These are phyloP conservation scores for Parus major DNA, from an alignment of 2,113 vertebrate genomes.

Conservation along the genomic window DNA sequence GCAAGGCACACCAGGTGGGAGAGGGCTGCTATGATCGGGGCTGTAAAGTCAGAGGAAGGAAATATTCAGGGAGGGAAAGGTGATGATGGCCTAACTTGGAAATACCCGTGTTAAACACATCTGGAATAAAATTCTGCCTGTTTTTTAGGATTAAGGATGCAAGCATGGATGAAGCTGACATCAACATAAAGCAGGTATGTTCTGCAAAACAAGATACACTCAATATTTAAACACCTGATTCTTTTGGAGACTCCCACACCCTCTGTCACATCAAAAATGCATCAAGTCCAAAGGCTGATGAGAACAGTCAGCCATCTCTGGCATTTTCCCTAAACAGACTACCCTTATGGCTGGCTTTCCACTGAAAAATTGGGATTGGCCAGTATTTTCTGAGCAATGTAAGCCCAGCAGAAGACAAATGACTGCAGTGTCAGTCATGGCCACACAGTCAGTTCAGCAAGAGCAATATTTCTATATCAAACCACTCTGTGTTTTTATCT, in stretches of 20 bases:
- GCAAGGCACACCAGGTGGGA: neutral
- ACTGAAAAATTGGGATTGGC: neutral
- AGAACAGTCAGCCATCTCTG: neutral
- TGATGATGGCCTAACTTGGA: neutral
- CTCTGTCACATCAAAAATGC: neutral
- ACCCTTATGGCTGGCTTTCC: neutral
- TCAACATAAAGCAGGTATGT: neutral
- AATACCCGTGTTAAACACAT: neutral
- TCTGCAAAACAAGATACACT: neutral
- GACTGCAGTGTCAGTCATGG: rapidly evolving
- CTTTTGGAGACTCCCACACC: neutral
- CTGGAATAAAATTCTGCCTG: neutral
- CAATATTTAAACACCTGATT: neutral
- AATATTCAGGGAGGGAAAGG: neutral
- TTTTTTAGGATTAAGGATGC: neutral
- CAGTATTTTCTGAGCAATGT: neutral
- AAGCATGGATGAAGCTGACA: neutral
- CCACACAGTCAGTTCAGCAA: neutral
- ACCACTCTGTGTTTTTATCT: neutral
- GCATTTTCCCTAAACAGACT: neutral
- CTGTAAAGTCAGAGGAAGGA: neutral
- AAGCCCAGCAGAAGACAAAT: neutral
- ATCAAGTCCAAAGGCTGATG: neutral
- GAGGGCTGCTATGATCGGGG: rapidly evolving
- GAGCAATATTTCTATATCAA: neutral